Percentiles rank a stretch among this genome's conserved stretches.
phyloP scores from a whole-genome alignment of 1,140 invertebrate species.

The Hermetia illucens region DNA sequence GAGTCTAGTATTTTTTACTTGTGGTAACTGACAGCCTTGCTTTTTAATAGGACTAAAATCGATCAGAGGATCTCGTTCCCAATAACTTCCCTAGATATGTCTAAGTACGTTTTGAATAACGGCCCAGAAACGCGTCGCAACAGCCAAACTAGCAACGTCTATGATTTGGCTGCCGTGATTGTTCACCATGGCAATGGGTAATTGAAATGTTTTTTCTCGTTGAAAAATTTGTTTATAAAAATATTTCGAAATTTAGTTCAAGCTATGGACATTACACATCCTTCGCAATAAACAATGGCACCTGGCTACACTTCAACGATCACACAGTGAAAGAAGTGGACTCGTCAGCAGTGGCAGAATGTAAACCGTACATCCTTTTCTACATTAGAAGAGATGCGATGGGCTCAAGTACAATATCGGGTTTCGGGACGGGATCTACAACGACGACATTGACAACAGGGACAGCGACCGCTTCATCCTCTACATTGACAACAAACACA shows the following conservation, averaged over 20 bases:
- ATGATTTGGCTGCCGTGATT: slow-evolving; percentile 72
- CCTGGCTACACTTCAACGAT: slow-evolving; percentile 82
- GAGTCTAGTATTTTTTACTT: slow-evolving; percentile 2
- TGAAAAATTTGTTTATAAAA: not conserved
- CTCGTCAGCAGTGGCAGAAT: slow-evolving; percentile 52
- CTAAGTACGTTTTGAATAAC: slow-evolving; percentile 54
- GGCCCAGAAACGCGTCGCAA: slow-evolving; percentile 49
- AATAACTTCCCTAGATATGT: slow-evolving; percentile 63
- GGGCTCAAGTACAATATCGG: too few relatives aligned
- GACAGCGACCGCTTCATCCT: too few relatives aligned
- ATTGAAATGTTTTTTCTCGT: not conserved
- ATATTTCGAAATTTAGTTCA: slow-evolving; percentile 35
- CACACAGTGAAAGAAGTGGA: slow-evolving; percentile 64
- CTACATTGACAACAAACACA: too few relatives aligned
- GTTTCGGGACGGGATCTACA: too few relatives aligned
- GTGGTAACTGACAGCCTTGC: not conserved
- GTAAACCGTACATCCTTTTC: slow-evolving; percentile 78
- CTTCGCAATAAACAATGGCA: slow-evolving; percentile 65
- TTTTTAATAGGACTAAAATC: slow-evolving; percentile 45
- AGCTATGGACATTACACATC: slow-evolving; percentile 78
- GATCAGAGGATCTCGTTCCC: slow-evolving; percentile 70
- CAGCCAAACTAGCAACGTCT: slow-evolving; percentile 49
- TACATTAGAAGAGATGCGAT: slow-evolving; percentile 61
- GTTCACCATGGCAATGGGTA: slow-evolving; percentile 56
- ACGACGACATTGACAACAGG: too few relatives aligned